phyloP scores from a whole-genome alignment of 2,888 invertebrate genomes.

The Antheraea yamamai region DNA sequence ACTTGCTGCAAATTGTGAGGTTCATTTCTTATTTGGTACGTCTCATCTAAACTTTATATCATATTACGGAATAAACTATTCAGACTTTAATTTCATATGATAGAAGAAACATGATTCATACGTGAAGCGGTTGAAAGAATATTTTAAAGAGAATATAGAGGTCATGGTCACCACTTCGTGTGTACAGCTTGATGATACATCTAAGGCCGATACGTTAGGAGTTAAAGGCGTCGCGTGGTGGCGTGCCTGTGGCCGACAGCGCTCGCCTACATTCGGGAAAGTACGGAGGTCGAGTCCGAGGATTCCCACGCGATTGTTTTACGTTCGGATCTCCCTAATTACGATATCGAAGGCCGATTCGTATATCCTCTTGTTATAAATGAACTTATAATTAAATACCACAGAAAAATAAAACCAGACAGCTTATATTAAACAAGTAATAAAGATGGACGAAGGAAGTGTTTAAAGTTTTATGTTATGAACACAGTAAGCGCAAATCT shows the following conservation, averaged over 20 bases:
- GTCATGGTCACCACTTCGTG: neutral
- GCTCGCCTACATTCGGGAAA: constrained; percentile 33
- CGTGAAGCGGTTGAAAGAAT: neutral
- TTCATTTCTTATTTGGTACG: neutral
- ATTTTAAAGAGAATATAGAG: too few relatives aligned
- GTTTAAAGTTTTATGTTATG: too few relatives aligned
- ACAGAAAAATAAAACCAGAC: neutral
- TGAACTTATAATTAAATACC: constrained; percentile 25
- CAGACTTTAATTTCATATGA: neutral
- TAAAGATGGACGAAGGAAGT: neutral
- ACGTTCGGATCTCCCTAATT: constrained; percentile 28
- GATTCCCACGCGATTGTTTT: constrained; percentile 32
- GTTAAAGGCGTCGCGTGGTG: constrained; percentile 16
- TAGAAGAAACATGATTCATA: neutral
- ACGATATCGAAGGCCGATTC: constrained; percentile 26
- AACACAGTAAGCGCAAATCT: neutral
- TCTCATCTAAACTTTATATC: neutral
- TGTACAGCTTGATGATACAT: neutral
- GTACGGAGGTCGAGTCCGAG: constrained; percentile 43
- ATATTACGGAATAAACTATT: neutral
- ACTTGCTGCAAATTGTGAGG: neutral
- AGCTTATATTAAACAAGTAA: neutral
- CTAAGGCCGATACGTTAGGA: neutral
- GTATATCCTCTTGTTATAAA: constrained; percentile 26
- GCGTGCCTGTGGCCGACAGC: constrained; percentile 15